phyloP scores from a whole-genome alignment of 2,888 invertebrate species.

The Bellardia pandia region DNA sequence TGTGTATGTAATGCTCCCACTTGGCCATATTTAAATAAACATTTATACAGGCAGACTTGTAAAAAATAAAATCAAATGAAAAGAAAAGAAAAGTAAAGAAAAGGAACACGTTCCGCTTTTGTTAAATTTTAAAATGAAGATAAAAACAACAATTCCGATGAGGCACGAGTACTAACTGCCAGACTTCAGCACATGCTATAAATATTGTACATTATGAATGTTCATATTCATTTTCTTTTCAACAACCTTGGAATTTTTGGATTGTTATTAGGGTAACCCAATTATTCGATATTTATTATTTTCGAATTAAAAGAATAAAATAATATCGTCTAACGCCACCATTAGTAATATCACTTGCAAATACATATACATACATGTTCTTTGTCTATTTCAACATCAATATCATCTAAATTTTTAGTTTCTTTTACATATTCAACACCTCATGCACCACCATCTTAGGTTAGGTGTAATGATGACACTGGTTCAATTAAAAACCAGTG shows the following conservation, averaged over 20 bases:
- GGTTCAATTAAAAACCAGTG: no score
- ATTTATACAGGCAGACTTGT: slow-evolving; percentile 9
- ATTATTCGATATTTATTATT: no score
- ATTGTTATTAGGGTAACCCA: not conserved
- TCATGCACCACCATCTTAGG: no score
- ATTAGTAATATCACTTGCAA: no score
- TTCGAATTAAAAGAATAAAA: no score
- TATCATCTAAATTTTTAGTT: no score
- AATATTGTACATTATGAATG: slow-evolving; percentile 1
- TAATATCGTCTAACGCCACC: no score
- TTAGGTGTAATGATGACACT: no score
- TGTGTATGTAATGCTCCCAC: not conserved
- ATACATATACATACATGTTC: no score
- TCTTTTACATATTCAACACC: no score
- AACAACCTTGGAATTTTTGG: not conserved
- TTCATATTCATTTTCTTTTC: not conserved
- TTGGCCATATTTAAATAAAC: slow-evolving; percentile 33
- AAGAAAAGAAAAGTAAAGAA: slow-evolving; percentile 7
- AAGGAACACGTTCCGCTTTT: slow-evolving; percentile 27
- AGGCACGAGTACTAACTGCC: not conserved
- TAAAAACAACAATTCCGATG: slow-evolving; percentile 16
- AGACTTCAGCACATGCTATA: not conserved
- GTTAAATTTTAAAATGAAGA: slow-evolving; percentile 2
- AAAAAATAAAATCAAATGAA: not conserved
- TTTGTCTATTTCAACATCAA: no score